These are phyloP conservation scores for Platerodrilus igneus DNA, from an alignment of 2,888 invertebrate species.

Conservation along the genomic window DNA sequence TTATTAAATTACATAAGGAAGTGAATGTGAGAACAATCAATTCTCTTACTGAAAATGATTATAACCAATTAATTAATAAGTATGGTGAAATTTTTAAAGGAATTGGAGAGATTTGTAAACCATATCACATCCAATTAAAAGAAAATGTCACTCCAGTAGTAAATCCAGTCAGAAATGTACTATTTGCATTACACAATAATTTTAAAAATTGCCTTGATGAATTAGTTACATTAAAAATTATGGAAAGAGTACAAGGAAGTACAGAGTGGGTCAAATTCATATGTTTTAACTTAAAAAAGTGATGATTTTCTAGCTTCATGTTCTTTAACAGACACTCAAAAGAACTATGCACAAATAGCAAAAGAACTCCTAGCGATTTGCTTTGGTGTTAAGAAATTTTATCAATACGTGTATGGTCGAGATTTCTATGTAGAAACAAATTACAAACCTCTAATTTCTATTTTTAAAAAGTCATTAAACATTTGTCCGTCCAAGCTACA, in stretches of 20 bases:
- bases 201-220: slow-evolving; percentile 13
- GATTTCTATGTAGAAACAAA: too few relatives aligned
- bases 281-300: slow-evolving; percentile 12
- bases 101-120: slow-evolving; percentile 17
- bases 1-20: slow-evolving; percentile 10
- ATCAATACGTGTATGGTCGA: too few relatives aligned
- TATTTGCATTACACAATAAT: slow-evolving; percentile 21
- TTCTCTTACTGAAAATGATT: slow-evolving; percentile 5
- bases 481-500: too few relatives aligned
- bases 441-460: too few relatives aligned
- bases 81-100: slow-evolving; percentile 16
- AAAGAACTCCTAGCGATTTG: too few relatives aligned
- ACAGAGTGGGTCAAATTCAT: too few relatives aligned
- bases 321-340: too few relatives aligned
- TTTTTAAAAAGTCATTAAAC: too few relatives aligned
- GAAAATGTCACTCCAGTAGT: slow-evolving; percentile 17
- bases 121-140: slow-evolving; percentile 21
- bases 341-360: too few relatives aligned
- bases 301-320: slow-evolving; percentile 15
- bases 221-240: slow-evolving; percentile 10
- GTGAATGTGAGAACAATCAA: slow-evolving; percentile 6
- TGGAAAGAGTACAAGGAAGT: too few relatives aligned
- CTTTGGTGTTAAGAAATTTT: too few relatives aligned
- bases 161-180: slow-evolving; percentile 21
- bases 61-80: slow-evolving; percentile 9